These are phyloP conservation scores for Ptychobarbus kaznakovi DNA, from an alignment of 2,797 vertebrate genomes.

Conservation along the genomic window DNA sequence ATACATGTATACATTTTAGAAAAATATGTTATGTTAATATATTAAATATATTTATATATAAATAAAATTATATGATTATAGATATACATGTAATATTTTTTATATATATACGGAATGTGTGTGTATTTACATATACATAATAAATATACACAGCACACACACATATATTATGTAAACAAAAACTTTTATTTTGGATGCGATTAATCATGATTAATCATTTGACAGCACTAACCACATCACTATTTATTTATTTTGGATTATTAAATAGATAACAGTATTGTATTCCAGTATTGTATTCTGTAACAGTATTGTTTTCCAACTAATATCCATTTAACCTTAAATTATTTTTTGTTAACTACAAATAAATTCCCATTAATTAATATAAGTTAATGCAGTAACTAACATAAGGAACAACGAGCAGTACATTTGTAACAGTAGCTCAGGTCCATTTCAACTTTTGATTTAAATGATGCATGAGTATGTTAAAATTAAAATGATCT, in stretches of 20 bases:
- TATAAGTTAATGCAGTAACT: not conserved
- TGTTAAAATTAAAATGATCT: not conserved
- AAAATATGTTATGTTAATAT: too few species aligned
- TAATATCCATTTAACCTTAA: constrained; percentile 3
- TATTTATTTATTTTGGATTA: not conserved
- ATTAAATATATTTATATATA: too few species aligned
- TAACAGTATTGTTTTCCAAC: not conserved
- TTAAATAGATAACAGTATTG: not conserved
- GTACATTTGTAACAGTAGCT: not conserved
- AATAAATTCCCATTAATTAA: not conserved
- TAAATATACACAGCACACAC: too few species aligned
- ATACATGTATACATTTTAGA: too few species aligned
- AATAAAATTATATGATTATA: too few species aligned
- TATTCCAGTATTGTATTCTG: not conserved
- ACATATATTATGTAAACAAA: too few species aligned
- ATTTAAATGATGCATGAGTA: not conserved
- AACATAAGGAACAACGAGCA: not conserved
- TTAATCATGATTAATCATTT: too few species aligned
- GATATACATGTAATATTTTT: too few species aligned
- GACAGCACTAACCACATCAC: too few species aligned
- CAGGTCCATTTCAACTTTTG: not conserved
- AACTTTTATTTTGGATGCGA: too few species aligned
- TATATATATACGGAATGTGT: too few species aligned
- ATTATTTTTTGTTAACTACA: not conserved
- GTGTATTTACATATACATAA: too few species aligned